Percentiles rank a stretch among this genome's conserved stretches.
Evolutionary conservation across 1,140 invertebrate species (phyloP).

Genomic region (Whitmania pigra): DNA sequence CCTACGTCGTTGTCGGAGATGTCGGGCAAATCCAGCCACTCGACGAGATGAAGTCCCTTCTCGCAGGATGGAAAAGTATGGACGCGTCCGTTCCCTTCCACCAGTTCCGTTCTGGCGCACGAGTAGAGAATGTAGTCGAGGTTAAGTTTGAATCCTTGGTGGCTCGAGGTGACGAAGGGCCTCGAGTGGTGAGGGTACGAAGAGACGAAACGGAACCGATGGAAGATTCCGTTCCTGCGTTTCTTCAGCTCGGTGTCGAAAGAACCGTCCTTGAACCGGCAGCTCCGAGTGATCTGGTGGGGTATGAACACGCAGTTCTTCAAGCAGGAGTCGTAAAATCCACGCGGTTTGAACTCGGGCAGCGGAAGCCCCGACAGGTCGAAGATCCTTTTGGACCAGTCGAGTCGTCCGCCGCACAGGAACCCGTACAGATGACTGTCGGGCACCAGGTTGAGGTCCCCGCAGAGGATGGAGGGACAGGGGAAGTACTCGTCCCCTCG

Average conservation of each 20-base stretch:
- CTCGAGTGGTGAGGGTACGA: too few relatives aligned
- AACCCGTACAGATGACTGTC: slow-evolving; percentile 59
- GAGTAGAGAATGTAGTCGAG: too few relatives aligned
- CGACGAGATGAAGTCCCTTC: neutral
- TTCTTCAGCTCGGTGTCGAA: too few relatives aligned
- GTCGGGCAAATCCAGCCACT: neutral
- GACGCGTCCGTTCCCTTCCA: too few relatives aligned
- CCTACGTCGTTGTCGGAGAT: neutral
- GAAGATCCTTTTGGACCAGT: slow-evolving; percentile 27
- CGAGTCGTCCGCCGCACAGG: slow-evolving; percentile 53
- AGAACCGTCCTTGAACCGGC: slow-evolving; percentile 46
- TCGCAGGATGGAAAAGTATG: too few relatives aligned
- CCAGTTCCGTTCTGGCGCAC: too few relatives aligned
- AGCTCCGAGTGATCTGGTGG: slow-evolving; percentile 48
- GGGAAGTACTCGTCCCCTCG: slow-evolving; percentile 37
- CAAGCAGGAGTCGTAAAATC: slow-evolving; percentile 20
- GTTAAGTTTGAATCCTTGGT: too few relatives aligned
- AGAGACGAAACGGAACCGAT: too few relatives aligned
- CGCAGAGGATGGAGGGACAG: slow-evolving; percentile 66
- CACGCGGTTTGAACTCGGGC: slow-evolving; percentile 38
- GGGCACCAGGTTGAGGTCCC: slow-evolving; percentile 74
- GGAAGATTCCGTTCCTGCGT: too few relatives aligned
- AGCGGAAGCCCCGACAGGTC: slow-evolving; percentile 41
- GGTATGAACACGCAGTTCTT: slow-evolving; percentile 42
- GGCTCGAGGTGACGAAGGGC: too few relatives aligned